These are phyloP conservation scores for Saccostrea cuccullata DNA, from an alignment of 1,140 invertebrate genomes.

Conservation along the genomic window DNA sequence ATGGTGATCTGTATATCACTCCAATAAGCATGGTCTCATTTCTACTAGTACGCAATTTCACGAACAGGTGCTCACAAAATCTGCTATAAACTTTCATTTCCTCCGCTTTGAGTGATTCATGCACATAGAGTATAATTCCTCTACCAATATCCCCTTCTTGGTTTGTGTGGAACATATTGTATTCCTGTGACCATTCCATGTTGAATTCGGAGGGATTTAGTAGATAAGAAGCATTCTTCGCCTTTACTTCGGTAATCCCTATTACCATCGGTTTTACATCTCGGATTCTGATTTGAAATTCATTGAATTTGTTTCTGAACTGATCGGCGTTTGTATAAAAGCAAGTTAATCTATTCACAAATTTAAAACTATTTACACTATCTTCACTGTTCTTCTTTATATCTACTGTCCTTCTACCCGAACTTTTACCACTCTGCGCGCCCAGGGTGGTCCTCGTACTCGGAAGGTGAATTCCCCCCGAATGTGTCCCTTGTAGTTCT, in stretches of 20 bases:
- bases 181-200: not conserved
- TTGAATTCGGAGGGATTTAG: slow-evolving; percentile 7
- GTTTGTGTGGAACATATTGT: slow-evolving; percentile 37
- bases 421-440: slow-evolving; percentile 24
- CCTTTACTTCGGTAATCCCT: slow-evolving; percentile 41
- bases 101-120: not conserved
- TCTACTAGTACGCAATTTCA: slow-evolving; percentile 21
- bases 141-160: slow-evolving; percentile 8
- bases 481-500: not conserved
- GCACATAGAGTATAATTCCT: slow-evolving; percentile 38
- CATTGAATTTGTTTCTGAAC: slow-evolving; percentile 39
- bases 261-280: slow-evolving; percentile 4
- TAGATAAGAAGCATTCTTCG: slow-evolving; percentile 13
- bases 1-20: slow-evolving; percentile 45
- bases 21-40: slow-evolving; percentile 16
- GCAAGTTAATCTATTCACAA: slow-evolving; percentile 15
- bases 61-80: slow-evolving; percentile 33
- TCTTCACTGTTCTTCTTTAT: not conserved
- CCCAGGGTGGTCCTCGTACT: slow-evolving; percentile 47
- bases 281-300: slow-evolving; percentile 24
- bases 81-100: slow-evolving; percentile 5
- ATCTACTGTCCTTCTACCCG: not conserved
- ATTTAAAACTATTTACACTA: not conserved
- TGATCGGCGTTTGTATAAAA: slow-evolving; percentile 49
- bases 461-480: slow-evolving; percentile 40